These are phyloP conservation scores for Noctua pronuba DNA, from an alignment of 2,888 invertebrate genomes.

Conservation along the genomic window DNA sequence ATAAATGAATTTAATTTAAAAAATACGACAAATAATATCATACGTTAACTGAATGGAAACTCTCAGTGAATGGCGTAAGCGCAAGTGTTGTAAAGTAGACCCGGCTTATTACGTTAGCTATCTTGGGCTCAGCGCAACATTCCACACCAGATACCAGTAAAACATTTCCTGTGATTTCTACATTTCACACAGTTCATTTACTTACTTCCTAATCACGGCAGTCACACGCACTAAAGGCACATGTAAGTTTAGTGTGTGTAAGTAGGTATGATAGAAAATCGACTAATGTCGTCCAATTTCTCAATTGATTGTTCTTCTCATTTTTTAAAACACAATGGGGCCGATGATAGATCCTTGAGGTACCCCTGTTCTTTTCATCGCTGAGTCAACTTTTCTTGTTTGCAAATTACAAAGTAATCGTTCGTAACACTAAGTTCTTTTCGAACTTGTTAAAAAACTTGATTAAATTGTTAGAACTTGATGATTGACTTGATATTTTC, in stretches of 20 bases:
- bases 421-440: too few relatives aligned
- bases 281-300: not conserved
- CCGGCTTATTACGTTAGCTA: constrained; percentile 33
- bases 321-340: not conserved
- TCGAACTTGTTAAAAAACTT: too few relatives aligned
- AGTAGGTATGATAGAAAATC: not conserved
- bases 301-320: not conserved
- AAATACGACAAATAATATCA: not conserved
- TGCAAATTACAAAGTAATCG: too few relatives aligned
- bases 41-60: constrained; percentile 22
- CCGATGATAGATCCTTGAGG: constrained; percentile 8
- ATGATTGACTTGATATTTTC: too few relatives aligned
- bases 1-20: not conserved
- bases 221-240: not conserved
- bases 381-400: too few relatives aligned
- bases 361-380: not conserved
- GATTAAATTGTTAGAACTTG: too few relatives aligned
- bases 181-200: constrained; percentile 28
- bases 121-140: constrained; percentile 41
- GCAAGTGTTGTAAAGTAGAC: constrained; percentile 42
- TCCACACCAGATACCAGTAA: constrained; percentile 29
- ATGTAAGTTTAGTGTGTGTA: not conserved
- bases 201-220: constrained; percentile 4
- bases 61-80: constrained; percentile 37
- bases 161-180: constrained; percentile 48